phyloP scores from a whole-genome alignment of 2,113 vertebrate species.

The Tonatia bakeri region DNA sequence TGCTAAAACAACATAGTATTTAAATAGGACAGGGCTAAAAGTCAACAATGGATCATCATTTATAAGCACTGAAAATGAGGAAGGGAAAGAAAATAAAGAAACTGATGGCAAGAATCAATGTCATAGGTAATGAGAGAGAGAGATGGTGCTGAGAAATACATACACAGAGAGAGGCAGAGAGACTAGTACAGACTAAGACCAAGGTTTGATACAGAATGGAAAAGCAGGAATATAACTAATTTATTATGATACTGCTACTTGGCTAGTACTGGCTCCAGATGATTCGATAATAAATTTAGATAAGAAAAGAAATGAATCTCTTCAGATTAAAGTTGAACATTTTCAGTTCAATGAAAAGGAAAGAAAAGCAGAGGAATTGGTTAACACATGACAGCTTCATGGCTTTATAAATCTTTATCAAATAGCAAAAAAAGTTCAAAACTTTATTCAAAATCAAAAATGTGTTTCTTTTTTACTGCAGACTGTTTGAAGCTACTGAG shows the following conservation, averaged over 20 bases:
- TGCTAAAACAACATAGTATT: neutral
- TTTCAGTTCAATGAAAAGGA: neutral
- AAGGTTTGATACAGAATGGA: neutral
- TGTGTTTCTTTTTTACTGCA: neutral
- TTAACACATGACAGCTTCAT: neutral
- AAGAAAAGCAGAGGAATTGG: neutral
- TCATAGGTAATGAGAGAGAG: neutral
- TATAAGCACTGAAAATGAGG: neutral
- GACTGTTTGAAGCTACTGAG: neutral
- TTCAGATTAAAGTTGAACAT: neutral
- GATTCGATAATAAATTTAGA: slow-evolving; percentile 35
- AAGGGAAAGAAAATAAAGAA: neutral
- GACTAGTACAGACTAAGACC: neutral
- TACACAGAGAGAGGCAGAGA: neutral
- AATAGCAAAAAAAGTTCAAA: neutral
- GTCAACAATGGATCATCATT: neutral
- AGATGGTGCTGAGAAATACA: neutral
- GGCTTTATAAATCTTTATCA: neutral
- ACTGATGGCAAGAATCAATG: neutral
- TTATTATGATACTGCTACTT: neutral
- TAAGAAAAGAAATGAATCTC: slow-evolving; percentile 1
- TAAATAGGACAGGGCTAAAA: neutral
- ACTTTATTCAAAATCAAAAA: neutral
- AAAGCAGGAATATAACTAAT: neutral
- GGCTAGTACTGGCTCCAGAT: neutral